These are phyloP conservation scores for Acrocephalus kingi DNA, from an alignment of 2,113 vertebrate genomes.

Conservation along the genomic window DNA sequence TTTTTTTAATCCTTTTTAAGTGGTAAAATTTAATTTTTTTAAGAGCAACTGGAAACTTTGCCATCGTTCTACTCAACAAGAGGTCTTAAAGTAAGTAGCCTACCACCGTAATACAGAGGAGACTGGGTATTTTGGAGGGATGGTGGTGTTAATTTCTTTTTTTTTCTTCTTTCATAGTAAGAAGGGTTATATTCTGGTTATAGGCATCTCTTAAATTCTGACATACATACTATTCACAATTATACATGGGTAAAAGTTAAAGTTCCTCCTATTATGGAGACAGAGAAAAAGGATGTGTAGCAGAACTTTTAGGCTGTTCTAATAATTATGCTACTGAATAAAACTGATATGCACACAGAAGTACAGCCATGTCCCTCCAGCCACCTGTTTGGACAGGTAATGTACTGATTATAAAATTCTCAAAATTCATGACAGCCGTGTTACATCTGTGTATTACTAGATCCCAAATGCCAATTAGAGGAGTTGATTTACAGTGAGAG, in stretches of 20 bases:
- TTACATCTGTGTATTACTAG: not conserved
- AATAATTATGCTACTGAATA: not conserved
- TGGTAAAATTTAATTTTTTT: not conserved
- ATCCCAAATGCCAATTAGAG: not conserved
- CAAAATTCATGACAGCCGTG: not conserved
- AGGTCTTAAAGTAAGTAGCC: not conserved
- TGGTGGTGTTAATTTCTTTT: accelerated
- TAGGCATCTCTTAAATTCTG: not conserved
- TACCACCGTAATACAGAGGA: not conserved
- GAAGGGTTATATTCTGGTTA: not conserved
- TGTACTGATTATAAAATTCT: not conserved
- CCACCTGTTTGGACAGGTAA: not conserved
- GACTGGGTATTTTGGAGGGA: accelerated
- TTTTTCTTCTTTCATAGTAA: not conserved
- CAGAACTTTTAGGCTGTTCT: not conserved
- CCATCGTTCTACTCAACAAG: not conserved
- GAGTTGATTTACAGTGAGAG: not conserved
- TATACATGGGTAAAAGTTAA: not conserved
- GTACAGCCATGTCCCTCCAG: not conserved
- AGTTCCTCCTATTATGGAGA: not conserved
- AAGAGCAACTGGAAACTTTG: not conserved
- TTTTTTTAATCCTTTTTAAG: not conserved
- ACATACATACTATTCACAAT: not conserved
- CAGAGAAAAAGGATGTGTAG: not conserved
- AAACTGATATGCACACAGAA: not conserved